Conservation (phyloP, 2,113 vertebrate genomes). For the Phasianus colchicus region DNA sequence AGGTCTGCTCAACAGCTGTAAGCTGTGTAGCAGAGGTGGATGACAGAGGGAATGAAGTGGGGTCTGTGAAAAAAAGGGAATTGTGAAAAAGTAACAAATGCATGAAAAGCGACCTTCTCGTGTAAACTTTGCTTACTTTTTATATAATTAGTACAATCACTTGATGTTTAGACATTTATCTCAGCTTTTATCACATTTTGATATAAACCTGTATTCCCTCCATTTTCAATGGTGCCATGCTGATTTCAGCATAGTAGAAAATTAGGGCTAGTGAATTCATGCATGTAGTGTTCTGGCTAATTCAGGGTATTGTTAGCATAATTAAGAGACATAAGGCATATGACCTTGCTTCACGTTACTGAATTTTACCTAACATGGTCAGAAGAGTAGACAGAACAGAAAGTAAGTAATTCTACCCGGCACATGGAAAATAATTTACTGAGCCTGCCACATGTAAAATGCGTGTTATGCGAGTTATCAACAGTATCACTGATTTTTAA, state of each 20-base stretch:
- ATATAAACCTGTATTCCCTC: not conserved
- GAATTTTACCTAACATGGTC: not conserved
- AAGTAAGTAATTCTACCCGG: not conserved
- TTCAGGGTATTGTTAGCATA: not conserved
- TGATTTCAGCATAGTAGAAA: not conserved
- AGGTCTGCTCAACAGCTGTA: not conserved
- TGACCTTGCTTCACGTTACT: slow-evolving; percentile 17
- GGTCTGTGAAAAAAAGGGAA: not conserved
- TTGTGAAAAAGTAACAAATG: not conserved
- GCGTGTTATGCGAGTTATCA: not conserved
- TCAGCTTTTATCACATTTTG: not conserved
- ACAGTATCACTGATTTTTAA: not conserved
- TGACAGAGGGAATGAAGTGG: not conserved
- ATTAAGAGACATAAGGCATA: slow-evolving; percentile 20
- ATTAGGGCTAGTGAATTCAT: not conserved
- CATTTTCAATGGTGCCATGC: accelerated
- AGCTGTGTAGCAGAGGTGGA: not conserved
- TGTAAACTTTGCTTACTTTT: not conserved
- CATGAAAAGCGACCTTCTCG: not conserved
- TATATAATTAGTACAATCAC: not conserved
- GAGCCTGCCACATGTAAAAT: not conserved
- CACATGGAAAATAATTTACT: not conserved
- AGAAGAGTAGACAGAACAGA: not conserved
- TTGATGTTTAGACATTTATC: not conserved
- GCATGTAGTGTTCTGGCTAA: not conserved